Evolutionary conservation across 1,140 invertebrate species (phyloP), one percentile per base, ranked within the genome.

Genomic region (Diorhabda carinulata): DNA sequence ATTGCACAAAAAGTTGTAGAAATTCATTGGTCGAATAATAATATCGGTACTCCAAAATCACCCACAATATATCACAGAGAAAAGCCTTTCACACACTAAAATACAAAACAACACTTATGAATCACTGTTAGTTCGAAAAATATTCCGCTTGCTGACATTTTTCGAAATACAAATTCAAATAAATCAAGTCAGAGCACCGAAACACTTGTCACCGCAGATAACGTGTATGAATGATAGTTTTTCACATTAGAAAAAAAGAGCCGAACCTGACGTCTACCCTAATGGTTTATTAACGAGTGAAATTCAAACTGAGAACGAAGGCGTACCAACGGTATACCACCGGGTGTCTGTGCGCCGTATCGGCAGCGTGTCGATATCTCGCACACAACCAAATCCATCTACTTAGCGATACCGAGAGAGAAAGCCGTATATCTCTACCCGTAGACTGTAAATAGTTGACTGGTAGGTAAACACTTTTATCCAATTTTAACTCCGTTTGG

Each of bases 401-500:
- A 52, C 47, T 52, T 52, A 62, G 10, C 43, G 61, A 52, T 6
- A 52, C 9, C 8, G 25, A 25, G 25, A 25, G 25, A 25, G 25
- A 25, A 25, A 41, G 61, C 41, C 10, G 8, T 62, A 62, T 43
- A 62, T 62, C 25, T 25, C 47, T 8, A 41, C 59, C 52, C 0
- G 47, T 47, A 9, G 56, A 65, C 64, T 65, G 64, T 65, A 65
- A 65, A 65, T 57, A 65, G 10, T 57, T n/a, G 42, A 57, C 61
- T 57, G 64, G 57, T 65, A 10, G 64, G 64, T 65, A 65, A 65
- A 65, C 57, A 65, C 64, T 65, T 65, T 65, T 65, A 65, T 65
- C 64, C 64, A 57, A 65, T 65, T 65, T 65, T 65, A 65, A 65
- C 64, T 65, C 64, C 25, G 64, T 65, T 65, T 65, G 64, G 47